Percentiles rank a stretch among this genome's conserved stretches.
These are phyloP conservation scores for Melanargia galathea DNA, from an alignment of 2,888 invertebrate species.

Conservation along the genomic window DNA sequence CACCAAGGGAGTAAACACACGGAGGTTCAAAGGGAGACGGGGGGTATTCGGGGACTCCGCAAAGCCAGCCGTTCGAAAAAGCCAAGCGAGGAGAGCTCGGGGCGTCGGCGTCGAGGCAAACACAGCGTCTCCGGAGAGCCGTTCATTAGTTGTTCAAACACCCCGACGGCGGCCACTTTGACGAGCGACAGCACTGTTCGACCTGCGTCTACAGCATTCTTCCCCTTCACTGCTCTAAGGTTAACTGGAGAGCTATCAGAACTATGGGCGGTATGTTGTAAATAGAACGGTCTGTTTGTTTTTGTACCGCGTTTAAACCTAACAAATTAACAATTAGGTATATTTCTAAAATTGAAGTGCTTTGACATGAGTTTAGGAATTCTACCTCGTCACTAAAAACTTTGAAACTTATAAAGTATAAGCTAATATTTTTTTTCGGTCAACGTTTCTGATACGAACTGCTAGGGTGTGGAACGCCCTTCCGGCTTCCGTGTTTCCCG, in stretches of 20 bases:
- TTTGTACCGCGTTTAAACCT: not conserved
- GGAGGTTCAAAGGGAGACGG: conserved; percentile 39
- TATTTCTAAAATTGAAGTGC: too few species aligned
- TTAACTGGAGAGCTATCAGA: conserved; percentile 55
- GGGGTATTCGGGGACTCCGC: conserved; percentile 44
- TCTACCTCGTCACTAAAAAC: too few species aligned
- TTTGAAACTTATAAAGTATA: too few species aligned
- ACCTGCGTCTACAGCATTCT: conserved; percentile 58
- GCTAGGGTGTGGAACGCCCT: too few species aligned
- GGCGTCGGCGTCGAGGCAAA: conserved; percentile 62
- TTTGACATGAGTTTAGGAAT: too few species aligned
- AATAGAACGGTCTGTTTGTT: not conserved
- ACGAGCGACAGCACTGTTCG: conserved; percentile 67
- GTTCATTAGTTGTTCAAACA: conserved; percentile 82
- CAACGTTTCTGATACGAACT: too few species aligned
- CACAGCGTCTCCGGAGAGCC: conserved; percentile 76
- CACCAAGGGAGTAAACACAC: conserved; percentile 62
- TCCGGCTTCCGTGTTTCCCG: too few species aligned
- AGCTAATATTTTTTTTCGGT: too few species aligned
- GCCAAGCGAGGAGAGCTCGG: conserved; percentile 60
- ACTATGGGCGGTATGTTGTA: not conserved
- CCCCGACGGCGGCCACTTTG: conserved; percentile 79
- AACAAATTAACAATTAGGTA: too few species aligned
- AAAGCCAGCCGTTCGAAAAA: conserved; percentile 67
- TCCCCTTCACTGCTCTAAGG: conserved; percentile 73